Evolutionary conservation across 2,888 invertebrate genomes (phyloP), one percentile per base, ranked within the genome.

Genomic region (Rotaria sp.): DNA sequence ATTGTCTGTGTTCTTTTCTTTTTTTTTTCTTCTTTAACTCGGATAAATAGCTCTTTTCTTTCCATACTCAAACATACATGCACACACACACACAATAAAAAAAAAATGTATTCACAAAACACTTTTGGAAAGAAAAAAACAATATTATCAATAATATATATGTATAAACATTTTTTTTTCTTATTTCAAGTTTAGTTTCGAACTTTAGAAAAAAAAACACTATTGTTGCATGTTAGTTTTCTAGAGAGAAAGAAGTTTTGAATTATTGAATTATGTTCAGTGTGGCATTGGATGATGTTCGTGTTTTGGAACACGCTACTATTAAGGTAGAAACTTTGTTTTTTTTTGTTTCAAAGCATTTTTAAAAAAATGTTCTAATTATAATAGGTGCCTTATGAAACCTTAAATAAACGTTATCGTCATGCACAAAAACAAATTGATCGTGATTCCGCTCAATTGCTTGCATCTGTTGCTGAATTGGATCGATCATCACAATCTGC

Each of bases 351-450:
- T 45, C 45, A 15, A 1, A n/a, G 30, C 1, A 30, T 67, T 35
- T 18, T 67, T 35, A 21, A 21, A 11, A 15, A 75, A 41, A 41
- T 11, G 30, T 45, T 41, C 26, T 75, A 7, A 41, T 30, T 26
- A 11, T 30, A 26, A 21, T 45, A 80, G 80, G 96, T 98, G 88
- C 98, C 98, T 2, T 99, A 98, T 90, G 99, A 99, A 92, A 94
- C 98, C 85, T 93, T 99, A 88, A 99, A 99, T 92, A 98, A 98
- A 91, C 96, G 95, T 89, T 99, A 97, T 91, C 94, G 98, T 86
- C 94, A 95, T 84, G 96, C 97, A 4, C 98, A 99, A 91, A 96
- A 97, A 89, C 94, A 94, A 24, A 92, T 99, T 87, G 98, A 98
- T 90, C 93, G 97, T 87, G 97, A 92, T 87, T 89, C 90, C 0